Evolutionary conservation across 2,888 invertebrate genomes (phyloP).

Genomic region (Sipha maydis): DNA sequence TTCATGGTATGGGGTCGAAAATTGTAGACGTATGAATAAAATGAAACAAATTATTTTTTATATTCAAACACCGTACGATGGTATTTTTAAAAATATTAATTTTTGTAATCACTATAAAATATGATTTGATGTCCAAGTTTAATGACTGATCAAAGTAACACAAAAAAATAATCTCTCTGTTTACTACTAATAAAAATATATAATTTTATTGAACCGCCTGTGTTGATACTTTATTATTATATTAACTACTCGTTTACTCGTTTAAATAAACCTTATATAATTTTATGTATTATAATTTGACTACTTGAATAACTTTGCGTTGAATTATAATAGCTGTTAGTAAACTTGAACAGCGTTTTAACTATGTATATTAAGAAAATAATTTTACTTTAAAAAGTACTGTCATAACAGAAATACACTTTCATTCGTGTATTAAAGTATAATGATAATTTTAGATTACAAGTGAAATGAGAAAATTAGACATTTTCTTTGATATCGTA

Average conservation of each 20-base stretch:
- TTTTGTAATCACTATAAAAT: background rate
- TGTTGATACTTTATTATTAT: slow-evolving; percentile 3
- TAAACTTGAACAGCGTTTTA: background rate
- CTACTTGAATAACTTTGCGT: background rate
- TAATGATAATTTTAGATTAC: no score
- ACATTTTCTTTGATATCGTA: no score
- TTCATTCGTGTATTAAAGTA: background rate
- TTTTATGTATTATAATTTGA: background rate
- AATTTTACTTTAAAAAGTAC: background rate
- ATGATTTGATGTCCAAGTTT: background rate
- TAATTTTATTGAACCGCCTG: background rate
- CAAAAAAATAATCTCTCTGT: background rate
- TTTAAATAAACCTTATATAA: slow-evolving; percentile 32
- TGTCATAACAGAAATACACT: background rate
- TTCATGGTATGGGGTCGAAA: background rate
- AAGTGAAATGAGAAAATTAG: no score
- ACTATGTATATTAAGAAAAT: background rate
- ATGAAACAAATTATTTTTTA: background rate
- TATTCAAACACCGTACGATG: background rate
- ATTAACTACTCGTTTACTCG: background rate
- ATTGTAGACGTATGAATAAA: background rate
- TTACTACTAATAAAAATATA: slow-evolving; percentile 1
- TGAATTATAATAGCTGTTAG: background rate
- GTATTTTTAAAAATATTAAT: background rate
- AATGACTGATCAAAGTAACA: background rate